Evolutionary conservation across 2,888 invertebrate genomes (phyloP), one percentile per base, ranked within the genome.

Genomic region (Drosophila cognata): DNA sequence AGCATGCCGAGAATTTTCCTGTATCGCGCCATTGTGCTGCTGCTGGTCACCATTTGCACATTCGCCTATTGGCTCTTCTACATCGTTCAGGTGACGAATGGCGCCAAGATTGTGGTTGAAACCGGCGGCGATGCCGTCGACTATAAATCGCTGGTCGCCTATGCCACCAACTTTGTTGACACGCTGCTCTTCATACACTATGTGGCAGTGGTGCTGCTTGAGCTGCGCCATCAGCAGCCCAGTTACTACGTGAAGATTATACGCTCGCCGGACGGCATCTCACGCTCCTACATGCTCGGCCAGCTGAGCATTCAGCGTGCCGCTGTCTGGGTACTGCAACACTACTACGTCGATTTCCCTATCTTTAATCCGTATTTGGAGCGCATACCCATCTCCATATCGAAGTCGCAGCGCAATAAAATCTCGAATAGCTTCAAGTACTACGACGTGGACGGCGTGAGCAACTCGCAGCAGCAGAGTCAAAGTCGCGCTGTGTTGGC

Each of bases 51-150:
- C 48, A 96, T 99, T 18, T 97, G 99, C 92, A 97, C 97, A 75
- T 98, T 99, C 93, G 97, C 99, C 6, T 99, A 98, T 94, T 99
- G 99, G 99, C 94, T 99, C 25, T 99, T 99, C 94, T 99, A 99
- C 93, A 96, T 98, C 88, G 98, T 99, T 59, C 97, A 99, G 93
- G 92, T 92, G 66, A 96, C 96, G 0, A 97, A 97, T 92, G 96
- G 96, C 25, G 96, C 96, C 0, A 95, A 96, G 93, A 96, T 97
- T 63, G 95, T 96, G 10, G 96, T 96, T 0, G 96, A 96, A 62
- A 93, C 92, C 0, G 96, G 96, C 0, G 97, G 97, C 89, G 96
- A 96, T 93, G 96, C 96, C 13, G 95, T 96, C 50, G 96, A 97
- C 92, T 98, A 98, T 92, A 96, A 97, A 92, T 96, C 96, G 29